A percentile compares a stretch with the other conserved stretches of the same genome.
phyloP scores from a whole-genome alignment of 37 sponge, comb jelly and placozoan species.

The Halisarca cf. caerulea region DNA sequence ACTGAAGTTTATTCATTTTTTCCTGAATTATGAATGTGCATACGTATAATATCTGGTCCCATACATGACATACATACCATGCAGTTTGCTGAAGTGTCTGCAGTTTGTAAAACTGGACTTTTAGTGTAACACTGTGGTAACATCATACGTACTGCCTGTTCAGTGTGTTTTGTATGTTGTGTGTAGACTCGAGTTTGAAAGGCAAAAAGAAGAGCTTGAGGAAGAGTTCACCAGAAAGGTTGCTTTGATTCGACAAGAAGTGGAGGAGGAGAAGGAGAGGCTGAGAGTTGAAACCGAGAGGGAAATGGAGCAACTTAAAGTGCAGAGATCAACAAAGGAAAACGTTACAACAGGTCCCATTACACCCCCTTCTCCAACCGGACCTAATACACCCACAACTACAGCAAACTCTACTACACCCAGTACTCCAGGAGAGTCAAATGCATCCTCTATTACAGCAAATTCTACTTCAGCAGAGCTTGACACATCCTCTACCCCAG shows the following conservation, averaged over 20 bases:
- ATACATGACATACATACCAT: too few relatives aligned
- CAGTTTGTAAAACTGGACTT: not conserved
- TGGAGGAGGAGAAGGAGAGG: conserved; percentile 40
- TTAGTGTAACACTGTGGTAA: not conserved
- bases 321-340: not conserved
- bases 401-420: not conserved
- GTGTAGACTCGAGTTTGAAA: conserved; percentile 24
- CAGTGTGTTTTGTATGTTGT: not conserved
- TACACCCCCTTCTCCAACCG: too few relatives aligned
- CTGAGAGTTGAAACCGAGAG: not conserved
- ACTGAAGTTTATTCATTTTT: too few relatives aligned
- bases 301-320: conserved; percentile 34
- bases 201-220: conserved; percentile 40
- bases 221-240: conserved; percentile 47
- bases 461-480: too few relatives aligned
- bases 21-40: too few relatives aligned
- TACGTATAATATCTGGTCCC: too few relatives aligned
- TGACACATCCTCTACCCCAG: too few relatives aligned
- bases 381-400: too few relatives aligned
- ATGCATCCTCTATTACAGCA: too few relatives aligned
- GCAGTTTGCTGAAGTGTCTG: too few relatives aligned
- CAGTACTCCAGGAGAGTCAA: too few relatives aligned
- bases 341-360: too few relatives aligned
- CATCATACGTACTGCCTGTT: not conserved
- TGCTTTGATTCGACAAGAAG: conserved; percentile 30